Conservation (phyloP, 2,113 vertebrate genomes). For the Budorcas taxicolor region DNA sequence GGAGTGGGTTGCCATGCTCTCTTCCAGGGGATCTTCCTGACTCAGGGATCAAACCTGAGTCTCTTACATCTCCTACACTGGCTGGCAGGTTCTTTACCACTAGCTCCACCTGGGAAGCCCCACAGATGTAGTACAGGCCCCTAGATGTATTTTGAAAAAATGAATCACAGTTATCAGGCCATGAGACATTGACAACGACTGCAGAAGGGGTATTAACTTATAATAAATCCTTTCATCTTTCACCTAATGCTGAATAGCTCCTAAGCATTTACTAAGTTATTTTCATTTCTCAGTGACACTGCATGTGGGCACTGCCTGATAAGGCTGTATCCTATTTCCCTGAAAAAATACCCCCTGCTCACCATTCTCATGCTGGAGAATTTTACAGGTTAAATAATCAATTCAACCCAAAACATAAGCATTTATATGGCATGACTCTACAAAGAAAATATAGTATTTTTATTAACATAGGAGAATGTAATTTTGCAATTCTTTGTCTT, state of each 20-base stretch:
- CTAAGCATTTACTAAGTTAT: background rate
- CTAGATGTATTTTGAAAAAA: background rate
- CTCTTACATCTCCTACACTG: background rate
- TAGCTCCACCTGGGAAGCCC: background rate
- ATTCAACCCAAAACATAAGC: background rate
- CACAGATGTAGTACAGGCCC: background rate
- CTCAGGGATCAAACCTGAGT: background rate
- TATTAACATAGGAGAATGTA: background rate
- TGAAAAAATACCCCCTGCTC: background rate
- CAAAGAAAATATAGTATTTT: background rate
- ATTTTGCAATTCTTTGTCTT: background rate
- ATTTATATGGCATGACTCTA: background rate
- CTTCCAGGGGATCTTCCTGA: background rate
- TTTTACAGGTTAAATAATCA: background rate
- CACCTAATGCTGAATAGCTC: background rate
- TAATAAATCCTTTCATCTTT: background rate
- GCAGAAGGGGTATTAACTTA: background rate
- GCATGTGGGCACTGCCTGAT: background rate
- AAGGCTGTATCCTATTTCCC: background rate
- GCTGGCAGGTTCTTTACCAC: background rate
- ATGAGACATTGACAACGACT: background rate
- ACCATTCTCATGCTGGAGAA: conserved; percentile 23
- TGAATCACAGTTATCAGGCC: background rate
- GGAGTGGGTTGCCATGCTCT: background rate
- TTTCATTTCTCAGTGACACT: background rate